phyloP scores from a whole-genome alignment of 2,113 vertebrate species.

The Xerus inauris region DNA sequence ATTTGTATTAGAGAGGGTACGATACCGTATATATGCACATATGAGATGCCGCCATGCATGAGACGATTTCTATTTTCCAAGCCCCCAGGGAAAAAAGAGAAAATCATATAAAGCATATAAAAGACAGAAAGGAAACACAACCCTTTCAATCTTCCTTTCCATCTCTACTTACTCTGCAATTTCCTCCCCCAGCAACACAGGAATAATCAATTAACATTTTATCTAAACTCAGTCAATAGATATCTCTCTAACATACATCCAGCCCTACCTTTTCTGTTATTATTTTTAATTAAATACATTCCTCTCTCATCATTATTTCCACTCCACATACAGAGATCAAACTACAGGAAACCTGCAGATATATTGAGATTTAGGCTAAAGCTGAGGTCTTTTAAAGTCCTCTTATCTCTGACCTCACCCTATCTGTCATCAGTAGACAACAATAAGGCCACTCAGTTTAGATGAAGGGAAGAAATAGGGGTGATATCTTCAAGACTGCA shows the following conservation, averaged over 20 bases:
- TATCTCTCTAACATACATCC: background rate
- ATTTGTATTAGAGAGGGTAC: conserved; percentile 74
- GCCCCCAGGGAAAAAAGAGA: conserved; percentile 75
- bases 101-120: conserved; percentile 74
- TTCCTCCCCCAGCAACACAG: background rate
- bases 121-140: conserved; percentile 65
- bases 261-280: background rate
- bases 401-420: background rate
- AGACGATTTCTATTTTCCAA: conserved; percentile 80
- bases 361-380: background rate
- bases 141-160: conserved; percentile 41
- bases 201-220: background rate
- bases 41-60: conserved; percentile 76
- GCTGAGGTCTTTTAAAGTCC: background rate
- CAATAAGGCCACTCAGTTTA: background rate
- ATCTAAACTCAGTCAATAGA: background rate
- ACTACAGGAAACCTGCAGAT: background rate
- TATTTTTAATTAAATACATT: background rate
- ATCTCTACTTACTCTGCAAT: background rate
- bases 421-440: background rate
- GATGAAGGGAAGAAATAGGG: background rate
- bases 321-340: background rate
- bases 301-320: background rate
- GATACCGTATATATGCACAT: conserved; percentile 79
- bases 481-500: background rate